Conservation (phyloP, 2,797 vertebrate genomes). For the Thalassophryne amazonica region DNA sequence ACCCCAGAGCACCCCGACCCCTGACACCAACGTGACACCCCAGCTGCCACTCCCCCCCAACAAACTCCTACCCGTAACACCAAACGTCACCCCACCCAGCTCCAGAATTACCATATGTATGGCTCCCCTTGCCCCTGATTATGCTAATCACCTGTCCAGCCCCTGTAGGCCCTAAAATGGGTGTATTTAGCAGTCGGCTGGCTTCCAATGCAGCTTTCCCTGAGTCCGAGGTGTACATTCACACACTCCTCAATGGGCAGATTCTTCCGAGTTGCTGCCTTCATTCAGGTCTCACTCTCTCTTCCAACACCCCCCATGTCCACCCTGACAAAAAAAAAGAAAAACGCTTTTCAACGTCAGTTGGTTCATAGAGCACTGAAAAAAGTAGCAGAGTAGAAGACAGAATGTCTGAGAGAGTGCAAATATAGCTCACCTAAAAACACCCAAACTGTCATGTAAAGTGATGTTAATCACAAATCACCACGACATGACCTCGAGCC, state of each 20-base stretch:
- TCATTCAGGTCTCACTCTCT: slow-evolving; percentile 88
- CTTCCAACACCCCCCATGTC: slow-evolving; percentile 40
- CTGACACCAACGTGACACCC: slow-evolving; percentile 97
- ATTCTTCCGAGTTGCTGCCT: slow-evolving; percentile 99
- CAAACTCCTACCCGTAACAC: slow-evolving; percentile 36
- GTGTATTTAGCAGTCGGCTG: slow-evolving; percentile 99
- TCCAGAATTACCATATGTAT: slow-evolving; percentile 98
- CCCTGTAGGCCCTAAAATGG: slow-evolving; percentile 93
- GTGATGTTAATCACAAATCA: no score
- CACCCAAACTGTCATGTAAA: slow-evolving; percentile 84
- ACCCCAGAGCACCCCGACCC: slow-evolving; percentile 72
- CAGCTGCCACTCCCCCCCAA: slow-evolving; percentile 90
- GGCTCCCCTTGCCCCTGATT: slow-evolving; percentile 91
- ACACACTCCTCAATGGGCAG: slow-evolving; percentile 94
- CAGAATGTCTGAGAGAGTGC: slow-evolving; percentile 34
- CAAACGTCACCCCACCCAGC: slow-evolving; percentile 33
- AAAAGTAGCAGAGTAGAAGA: slow-evolving; percentile 71
- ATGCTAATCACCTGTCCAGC: slow-evolving; percentile 99
- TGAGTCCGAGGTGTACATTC: slow-evolving; percentile 99
- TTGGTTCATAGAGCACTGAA: slow-evolving; percentile 88
- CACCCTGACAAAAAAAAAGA: slow-evolving; percentile 35
- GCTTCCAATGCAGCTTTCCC: slow-evolving; percentile 97
- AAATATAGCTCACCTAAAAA: slow-evolving; percentile 78
- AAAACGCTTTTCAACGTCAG: slow-evolving; percentile 94
- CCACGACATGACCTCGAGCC: no score